These are phyloP conservation scores for Propithecus coquereli DNA, from an alignment of 2,113 vertebrate species.

Conservation along the genomic window DNA sequence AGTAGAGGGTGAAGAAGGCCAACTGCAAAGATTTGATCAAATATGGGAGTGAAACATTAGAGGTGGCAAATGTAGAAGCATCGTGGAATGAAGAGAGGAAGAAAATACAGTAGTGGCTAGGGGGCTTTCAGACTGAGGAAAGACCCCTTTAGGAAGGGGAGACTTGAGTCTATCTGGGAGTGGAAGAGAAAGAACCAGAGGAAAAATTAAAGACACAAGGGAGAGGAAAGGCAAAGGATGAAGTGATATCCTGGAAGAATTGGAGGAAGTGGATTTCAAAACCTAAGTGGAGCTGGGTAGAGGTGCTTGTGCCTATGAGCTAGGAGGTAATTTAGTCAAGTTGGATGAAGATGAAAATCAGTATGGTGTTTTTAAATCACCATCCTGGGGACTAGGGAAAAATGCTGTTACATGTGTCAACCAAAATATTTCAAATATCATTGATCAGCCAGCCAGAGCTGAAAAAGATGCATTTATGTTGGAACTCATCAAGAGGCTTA, in stretches of 20 bases:
- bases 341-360: background rate
- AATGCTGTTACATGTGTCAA: background rate
- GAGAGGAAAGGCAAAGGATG: background rate
- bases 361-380: background rate
- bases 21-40: background rate
- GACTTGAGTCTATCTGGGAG: background rate
- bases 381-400: background rate
- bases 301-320: background rate
- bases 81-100: background rate
- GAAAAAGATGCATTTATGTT: background rate
- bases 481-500: background rate
- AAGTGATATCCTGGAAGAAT: too few relatives aligned
- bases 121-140: background rate
- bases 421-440: background rate
- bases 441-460: background rate
- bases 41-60: background rate
- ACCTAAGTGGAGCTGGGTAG: background rate
- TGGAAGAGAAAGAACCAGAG: background rate
- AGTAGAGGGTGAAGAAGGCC: background rate
- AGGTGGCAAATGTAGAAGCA: background rate
- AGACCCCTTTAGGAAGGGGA: background rate
- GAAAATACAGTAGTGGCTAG: background rate
- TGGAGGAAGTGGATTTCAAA: background rate
- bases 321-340: background rate
- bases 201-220: background rate